Evolutionary conservation across 2,113 vertebrate species (phyloP), one percentile per base, ranked within the genome.

Genomic region (Catharus minimus): DNA sequence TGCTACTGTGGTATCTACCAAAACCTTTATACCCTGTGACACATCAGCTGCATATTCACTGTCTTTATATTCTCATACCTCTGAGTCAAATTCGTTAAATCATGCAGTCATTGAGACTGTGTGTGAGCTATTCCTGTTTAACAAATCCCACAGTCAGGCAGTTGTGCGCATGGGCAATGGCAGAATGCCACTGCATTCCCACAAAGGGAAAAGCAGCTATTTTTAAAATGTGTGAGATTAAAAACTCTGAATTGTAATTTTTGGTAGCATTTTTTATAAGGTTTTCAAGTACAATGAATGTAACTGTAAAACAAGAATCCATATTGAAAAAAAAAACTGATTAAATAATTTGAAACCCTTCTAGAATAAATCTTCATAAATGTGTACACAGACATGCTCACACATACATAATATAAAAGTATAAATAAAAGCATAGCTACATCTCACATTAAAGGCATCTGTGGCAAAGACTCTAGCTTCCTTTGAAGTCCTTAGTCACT

Each of bases 401-500:
- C 22, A n/a, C 6, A 27, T 33, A 43, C 18, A 12, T 46, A 65
- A 89, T 28, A 77, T 22, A 56, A 88, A 43, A 47, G 7, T 64
- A 30, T 44, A 71, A 80, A 74, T 60, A 71, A 58, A 87, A 71
- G 30, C 11, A 41, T 41, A 68, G 38, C 14, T 66, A 3, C 44
- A 46, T 57, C 53, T 88, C 44, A 67, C 27, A 53, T 64, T 64
- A 78, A 86, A 93, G 66, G 18, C 24, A 20, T 64, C 86, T 95
- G 74, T 61, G 66, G 67, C 58, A 89, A 96, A 95, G 89, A 46
- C 64, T 86, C 83, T 82, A 76, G 41, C 60, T 71, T 47, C 72
- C 79, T 84, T 95, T 85, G 90, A 82, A 86, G 79, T 92, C 68
- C 41, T 62, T 92, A 92, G 73, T 88, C 92, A 65, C 72, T 91